phyloP scores from a whole-genome alignment of 2,888 invertebrate genomes.

The Urechis unicinctus region DNA sequence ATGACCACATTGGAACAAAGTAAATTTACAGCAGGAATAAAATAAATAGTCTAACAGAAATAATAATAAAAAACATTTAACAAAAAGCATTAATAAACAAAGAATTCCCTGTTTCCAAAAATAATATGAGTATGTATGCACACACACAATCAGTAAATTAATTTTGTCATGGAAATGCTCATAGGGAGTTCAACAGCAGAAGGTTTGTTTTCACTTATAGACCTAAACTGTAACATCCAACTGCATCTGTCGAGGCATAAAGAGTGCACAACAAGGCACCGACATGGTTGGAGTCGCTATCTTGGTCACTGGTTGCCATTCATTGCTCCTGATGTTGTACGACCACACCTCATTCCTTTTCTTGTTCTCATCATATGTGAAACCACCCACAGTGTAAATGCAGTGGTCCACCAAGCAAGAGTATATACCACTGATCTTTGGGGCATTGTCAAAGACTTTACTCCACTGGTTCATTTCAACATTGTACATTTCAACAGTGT shows the following conservation, averaged over 20 bases:
- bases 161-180: too few relatives aligned
- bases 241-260: slow-evolving; percentile 6
- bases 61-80: too few relatives aligned
- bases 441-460: slow-evolving; percentile 2
- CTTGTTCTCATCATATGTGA: slow-evolving; percentile 14
- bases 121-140: too few relatives aligned
- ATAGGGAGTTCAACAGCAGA: too few relatives aligned
- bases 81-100: too few relatives aligned
- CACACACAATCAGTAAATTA: too few relatives aligned
- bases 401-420: slow-evolving; percentile 2
- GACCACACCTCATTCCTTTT: slow-evolving; percentile 10
- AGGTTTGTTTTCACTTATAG: too few relatives aligned
- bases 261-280: slow-evolving; percentile 12
- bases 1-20: too few relatives aligned
- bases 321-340: slow-evolving; percentile 8
- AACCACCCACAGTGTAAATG: slow-evolving; percentile 12
- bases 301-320: slow-evolving; percentile 7
- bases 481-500: slow-evolving; percentile 9
- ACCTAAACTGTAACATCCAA: not conserved
- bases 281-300: slow-evolving; percentile 11
- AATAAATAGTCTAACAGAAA: too few relatives aligned
- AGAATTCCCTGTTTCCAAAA: too few relatives aligned
- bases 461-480: slow-evolving; percentile 11
- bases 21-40: too few relatives aligned
- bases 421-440: slow-evolving; percentile 12